Evolutionary conservation across 2,888 invertebrate genomes (phyloP).

Genomic region (Macrosoma leucophasiata): DNA sequence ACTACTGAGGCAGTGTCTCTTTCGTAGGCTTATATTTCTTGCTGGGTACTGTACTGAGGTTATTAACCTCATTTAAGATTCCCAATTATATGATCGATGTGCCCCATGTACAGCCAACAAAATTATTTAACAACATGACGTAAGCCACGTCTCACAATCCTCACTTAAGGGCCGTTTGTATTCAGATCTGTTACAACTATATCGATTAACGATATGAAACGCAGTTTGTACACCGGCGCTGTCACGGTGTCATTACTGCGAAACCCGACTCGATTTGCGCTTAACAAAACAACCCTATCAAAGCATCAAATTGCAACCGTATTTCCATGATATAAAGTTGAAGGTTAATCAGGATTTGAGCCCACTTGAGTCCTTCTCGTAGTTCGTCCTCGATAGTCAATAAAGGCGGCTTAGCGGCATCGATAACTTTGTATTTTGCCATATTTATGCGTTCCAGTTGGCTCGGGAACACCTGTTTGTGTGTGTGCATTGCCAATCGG

Average conservation of each 20-base stretch:
- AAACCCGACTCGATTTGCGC: conserved; percentile 43
- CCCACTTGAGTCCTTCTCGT: conserved; percentile 37
- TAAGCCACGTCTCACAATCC: conserved; percentile 25
- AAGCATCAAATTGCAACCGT: conserved; percentile 28
- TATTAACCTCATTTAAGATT: too few relatives aligned
- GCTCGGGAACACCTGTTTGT: conserved; percentile 50
- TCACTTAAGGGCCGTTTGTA: conserved; percentile 46
- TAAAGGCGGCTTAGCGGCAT: conserved; percentile 66
- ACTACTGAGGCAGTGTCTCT: too few relatives aligned
- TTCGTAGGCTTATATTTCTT: too few relatives aligned
- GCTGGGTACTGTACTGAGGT: too few relatives aligned
- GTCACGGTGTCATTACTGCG: conserved; percentile 60
- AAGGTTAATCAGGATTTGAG: conserved; percentile 22
- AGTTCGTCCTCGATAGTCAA: conserved; percentile 53
- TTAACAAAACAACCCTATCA: conserved; percentile 34
- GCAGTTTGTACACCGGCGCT: conserved; percentile 47
- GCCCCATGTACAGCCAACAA: too few relatives aligned
- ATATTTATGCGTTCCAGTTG: conserved; percentile 64
- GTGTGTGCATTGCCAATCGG: conserved; percentile 33
- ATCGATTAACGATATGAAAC: conserved; percentile 58
- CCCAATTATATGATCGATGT: too few relatives aligned
- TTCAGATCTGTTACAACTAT: conserved; percentile 40
- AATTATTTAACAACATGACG: conserved; percentile 20
- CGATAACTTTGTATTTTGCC: conserved; percentile 69
- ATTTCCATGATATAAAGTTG: conserved; percentile 25